Base-by-base conservation (phyloP, 2,888 invertebrate species). In the Keiferia lycopersicella region DNA sequence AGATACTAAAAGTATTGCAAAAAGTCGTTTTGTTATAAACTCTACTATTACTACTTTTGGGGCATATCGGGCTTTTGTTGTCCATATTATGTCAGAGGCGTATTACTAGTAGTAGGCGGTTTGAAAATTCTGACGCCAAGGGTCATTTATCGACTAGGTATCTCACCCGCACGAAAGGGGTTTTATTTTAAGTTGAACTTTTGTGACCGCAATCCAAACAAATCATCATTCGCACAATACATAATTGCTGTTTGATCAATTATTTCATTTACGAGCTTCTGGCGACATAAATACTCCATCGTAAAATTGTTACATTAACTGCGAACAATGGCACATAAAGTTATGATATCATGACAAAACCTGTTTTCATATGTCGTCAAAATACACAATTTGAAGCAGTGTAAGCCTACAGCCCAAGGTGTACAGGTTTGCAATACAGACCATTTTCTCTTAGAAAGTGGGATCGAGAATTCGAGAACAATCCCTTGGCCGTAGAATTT, bases 401-500 rank as follows among this genome's bases (percentile, higher is more conserved):
- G 22, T 12, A 53, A 12, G 22, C 12, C 22, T 22, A 26, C 50
- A 20, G 22, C 20, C 18, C n/a, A 16, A 45, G 45, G 45, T 45
- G 4, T 57, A 57, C 34, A 57, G 34, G 57, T 57, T 57, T 51
- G 51, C 56, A 56, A 56, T 56, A 56, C 56, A 56, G 56, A 71
- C 70, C 71, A 71, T 74, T 72, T 34, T 76, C 75, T 73, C 73
- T 74, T 77, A 76, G 79, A 81, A 79, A 79, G 80, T 74, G 72
- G 66, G 64, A 69, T 73, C 51, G 58, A 61, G 53, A 64, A 65
- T 65, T 73, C 51, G 58, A 61, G 53, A 64, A 65, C 66, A 64
- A 62, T 64, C 66, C 66, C 64, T 66, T 62, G 30, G 48, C 14
- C 45, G 64, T 18, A 51, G 26, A 61, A 65, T 65, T 65, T 51